A percentile compares a stretch with the other conserved stretches of the same genome.
phyloP scores from a whole-genome alignment of 2,113 vertebrate species.

The Vulpes lagopus region DNA sequence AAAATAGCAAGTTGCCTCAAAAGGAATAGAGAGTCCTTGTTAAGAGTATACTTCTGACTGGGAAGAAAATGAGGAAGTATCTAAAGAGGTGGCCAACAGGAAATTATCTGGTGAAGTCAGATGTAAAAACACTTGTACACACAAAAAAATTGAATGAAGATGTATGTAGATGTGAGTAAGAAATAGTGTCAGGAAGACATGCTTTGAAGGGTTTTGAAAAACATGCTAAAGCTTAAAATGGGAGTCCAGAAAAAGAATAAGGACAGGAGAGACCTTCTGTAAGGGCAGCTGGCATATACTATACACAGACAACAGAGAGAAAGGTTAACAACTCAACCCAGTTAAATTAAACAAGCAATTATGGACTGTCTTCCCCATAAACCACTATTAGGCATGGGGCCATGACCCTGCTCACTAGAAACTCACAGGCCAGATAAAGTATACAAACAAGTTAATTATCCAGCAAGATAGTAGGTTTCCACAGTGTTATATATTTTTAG shows the following conservation, averaged over 20 bases:
- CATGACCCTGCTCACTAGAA: neutral
- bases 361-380: neutral
- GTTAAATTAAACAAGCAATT: too few relatives aligned
- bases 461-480: neutral
- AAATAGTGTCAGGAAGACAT: neutral
- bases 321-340: neutral
- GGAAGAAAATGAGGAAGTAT: conserved; percentile 66
- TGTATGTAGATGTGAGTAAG: neutral
- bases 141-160: neutral
- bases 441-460: too few relatives aligned
- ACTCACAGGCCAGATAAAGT: neutral
- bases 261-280: fast-evolving
- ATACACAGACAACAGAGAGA: neutral
- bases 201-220: neutral
- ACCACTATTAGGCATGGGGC: neutral
- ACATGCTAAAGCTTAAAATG: neutral
- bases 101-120: conserved; percentile 52
- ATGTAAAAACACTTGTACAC: neutral
- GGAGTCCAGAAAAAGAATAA: neutral
- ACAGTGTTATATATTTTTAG: neutral
- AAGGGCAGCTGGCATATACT: neutral
- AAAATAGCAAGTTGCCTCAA: neutral
- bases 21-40: neutral
- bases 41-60: neutral
- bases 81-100: conserved; percentile 53